phyloP scores from a whole-genome alignment of 1,140 invertebrate genomes.

The Scaptomyza pallida region DNA sequence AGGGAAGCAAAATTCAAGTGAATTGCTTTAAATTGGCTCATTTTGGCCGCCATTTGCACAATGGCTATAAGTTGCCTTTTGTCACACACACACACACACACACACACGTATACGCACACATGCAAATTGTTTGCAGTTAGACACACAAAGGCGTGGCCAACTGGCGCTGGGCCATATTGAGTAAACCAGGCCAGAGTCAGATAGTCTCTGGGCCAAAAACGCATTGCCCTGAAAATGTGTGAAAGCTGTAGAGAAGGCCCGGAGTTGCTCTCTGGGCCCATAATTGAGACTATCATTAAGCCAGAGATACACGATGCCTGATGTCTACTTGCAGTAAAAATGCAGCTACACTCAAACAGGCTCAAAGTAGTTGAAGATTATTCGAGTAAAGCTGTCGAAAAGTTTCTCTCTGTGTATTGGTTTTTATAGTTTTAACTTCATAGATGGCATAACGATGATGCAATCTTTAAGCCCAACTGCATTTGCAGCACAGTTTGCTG shows the following conservation, averaged over 20 bases:
- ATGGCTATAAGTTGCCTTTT: slow-evolving; percentile 59
- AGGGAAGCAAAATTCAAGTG: slow-evolving; percentile 12
- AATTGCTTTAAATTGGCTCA: slow-evolving; percentile 53
- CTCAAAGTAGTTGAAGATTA: too few relatives aligned
- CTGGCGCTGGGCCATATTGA: slow-evolving; percentile 66
- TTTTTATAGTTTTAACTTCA: background rate
- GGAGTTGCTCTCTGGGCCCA: slow-evolving; percentile 55
- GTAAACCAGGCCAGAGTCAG: slow-evolving; percentile 35
- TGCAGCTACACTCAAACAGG: background rate
- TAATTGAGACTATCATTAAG: slow-evolving; percentile 81
- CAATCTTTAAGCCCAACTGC: background rate
- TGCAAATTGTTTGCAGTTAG: slow-evolving; percentile 42
- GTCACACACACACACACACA: slow-evolving; percentile 38
- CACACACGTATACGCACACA: slow-evolving; percentile 12
- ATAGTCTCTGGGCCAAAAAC: slow-evolving; percentile 4
- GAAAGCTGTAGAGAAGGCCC: slow-evolving; percentile 27
- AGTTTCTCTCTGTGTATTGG: background rate
- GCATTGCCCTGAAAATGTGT: background rate
- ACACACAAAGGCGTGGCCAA: slow-evolving; percentile 57
- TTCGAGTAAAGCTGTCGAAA: background rate
- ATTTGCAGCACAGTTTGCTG: background rate
- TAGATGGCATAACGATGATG: background rate
- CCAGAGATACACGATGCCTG: slow-evolving; percentile 55
- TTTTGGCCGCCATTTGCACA: slow-evolving; percentile 36
- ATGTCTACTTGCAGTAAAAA: slow-evolving; percentile 31